These are phyloP conservation scores for Platycheirus rosarum DNA, from an alignment of 2,888 invertebrate species.

Conservation along the genomic window DNA sequence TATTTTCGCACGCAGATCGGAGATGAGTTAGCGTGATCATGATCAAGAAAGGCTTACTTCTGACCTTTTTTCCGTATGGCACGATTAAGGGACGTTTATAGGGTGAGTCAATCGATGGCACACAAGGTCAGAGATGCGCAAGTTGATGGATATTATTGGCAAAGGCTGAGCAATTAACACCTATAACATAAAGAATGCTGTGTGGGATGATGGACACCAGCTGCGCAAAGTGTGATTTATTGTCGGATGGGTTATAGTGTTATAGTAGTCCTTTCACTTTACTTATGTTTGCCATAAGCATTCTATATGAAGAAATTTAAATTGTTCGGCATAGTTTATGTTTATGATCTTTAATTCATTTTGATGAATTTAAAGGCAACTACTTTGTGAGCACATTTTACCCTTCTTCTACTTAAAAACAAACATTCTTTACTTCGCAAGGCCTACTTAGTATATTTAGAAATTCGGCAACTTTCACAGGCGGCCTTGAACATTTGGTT, in stretches of 20 bases:
- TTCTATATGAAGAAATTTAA: too few species aligned
- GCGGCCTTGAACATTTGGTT: too few species aligned
- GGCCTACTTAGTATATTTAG: too few species aligned
- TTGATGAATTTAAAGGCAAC: too few species aligned
- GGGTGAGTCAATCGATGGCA: conserved; percentile 27
- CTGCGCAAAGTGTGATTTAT: conserved; percentile 34
- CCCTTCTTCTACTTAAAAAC: too few species aligned
- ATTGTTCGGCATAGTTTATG: too few species aligned
- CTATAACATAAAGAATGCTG: conserved; percentile 63
- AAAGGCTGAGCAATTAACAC: conserved; percentile 61
- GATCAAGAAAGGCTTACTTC: conserved; percentile 59
- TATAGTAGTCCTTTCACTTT: not conserved
- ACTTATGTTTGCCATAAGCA: not conserved
- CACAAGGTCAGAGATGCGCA: conserved; percentile 33
- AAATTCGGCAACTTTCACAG: too few species aligned
- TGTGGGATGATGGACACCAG: conserved; percentile 27
- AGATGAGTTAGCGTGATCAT: conserved; percentile 41
- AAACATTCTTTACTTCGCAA: too few species aligned
- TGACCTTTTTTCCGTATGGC: conserved; percentile 40
- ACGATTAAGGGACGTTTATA: conserved; percentile 20
- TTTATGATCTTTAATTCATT: too few species aligned
- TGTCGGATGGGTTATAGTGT: not conserved
- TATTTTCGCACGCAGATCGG: conserved; percentile 66
- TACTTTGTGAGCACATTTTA: too few species aligned
- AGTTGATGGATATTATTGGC: conserved; percentile 49